A percentile compares a stretch with the other conserved stretches of the same genome.
These are phyloP conservation scores for Athene cunicularia DNA, from an alignment of 2,113 vertebrate genomes.

Conservation along the genomic window DNA sequence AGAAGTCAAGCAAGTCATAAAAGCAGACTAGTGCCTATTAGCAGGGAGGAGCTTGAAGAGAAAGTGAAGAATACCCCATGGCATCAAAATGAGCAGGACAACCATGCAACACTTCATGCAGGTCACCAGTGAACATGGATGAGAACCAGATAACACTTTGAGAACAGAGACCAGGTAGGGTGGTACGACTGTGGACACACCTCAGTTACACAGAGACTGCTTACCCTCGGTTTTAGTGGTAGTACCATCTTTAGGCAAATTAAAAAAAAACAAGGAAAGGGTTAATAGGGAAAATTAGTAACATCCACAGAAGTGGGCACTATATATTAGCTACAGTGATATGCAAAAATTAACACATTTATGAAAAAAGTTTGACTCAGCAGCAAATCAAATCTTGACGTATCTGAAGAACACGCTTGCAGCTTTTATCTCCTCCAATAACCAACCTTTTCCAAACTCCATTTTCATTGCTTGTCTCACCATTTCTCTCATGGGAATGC, in stretches of 20 bases:
- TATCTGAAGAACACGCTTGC: not conserved
- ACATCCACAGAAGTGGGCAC: conserved; percentile 72
- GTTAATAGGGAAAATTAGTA: conserved; percentile 85
- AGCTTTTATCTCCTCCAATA: not conserved
- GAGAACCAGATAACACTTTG: conserved; percentile 73
- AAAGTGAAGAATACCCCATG: conserved; percentile 24
- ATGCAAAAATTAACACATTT: conserved; percentile 45
- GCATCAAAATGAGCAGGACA: conserved; percentile 64
- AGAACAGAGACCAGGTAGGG: conserved; percentile 69
- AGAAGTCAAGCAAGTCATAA: conserved; percentile 21
- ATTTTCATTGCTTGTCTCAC: not conserved
- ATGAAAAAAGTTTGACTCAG: conserved; percentile 29
- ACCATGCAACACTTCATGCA: conserved; percentile 90
- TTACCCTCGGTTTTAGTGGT: conserved; percentile 96
- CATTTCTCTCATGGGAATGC: not conserved
- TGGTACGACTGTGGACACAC: conserved; percentile 74
- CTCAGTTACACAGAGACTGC: conserved; percentile 81
- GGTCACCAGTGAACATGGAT: conserved; percentile 76
- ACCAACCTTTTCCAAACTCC: not conserved
- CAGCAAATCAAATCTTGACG: conserved; percentile 49
- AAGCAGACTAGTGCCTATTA: not conserved
- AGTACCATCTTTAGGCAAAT: conserved; percentile 96
- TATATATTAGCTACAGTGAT: conserved; percentile 70
- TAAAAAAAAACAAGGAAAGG: conserved; percentile 83
- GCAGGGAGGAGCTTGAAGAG: conserved; percentile 4